These are phyloP conservation scores for Scaptomyza cyrtandrae DNA, from an alignment of 2,888 invertebrate genomes.

Conservation along the genomic window DNA sequence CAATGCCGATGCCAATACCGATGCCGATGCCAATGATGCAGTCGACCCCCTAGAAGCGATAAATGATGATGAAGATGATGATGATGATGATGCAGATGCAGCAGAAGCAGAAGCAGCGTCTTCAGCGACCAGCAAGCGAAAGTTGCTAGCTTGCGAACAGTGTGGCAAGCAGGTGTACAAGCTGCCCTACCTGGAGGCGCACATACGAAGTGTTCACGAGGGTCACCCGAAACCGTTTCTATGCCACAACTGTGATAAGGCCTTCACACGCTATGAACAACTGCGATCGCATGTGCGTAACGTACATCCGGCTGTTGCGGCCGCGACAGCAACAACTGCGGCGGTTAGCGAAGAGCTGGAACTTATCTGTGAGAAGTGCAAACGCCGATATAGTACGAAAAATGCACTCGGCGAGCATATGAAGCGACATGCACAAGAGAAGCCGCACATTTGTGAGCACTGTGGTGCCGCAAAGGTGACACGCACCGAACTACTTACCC, in stretches of 20 bases:
- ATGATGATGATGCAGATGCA: slow-evolving; percentile 18
- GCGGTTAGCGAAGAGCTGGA: slow-evolving; percentile 30
- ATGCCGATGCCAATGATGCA: slow-evolving; percentile 4
- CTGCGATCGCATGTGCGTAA: slow-evolving; percentile 72
- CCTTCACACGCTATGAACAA: slow-evolving; percentile 76
- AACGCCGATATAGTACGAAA: slow-evolving; percentile 79
- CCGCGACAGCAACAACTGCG: slow-evolving; percentile 4
- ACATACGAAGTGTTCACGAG: slow-evolving; percentile 78
- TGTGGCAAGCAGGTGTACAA: slow-evolving; percentile 81
- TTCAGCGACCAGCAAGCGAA: slow-evolving; percentile 46
- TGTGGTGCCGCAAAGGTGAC: slow-evolving; percentile 82
- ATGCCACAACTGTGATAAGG: slow-evolving; percentile 72
- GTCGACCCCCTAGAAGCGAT: slow-evolving; percentile 16
- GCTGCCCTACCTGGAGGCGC: slow-evolving; percentile 78
- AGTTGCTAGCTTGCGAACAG: slow-evolving; percentile 58
- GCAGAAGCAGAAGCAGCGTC: not conserved
- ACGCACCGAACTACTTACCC: slow-evolving; percentile 77
- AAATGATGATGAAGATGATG: slow-evolving; percentile 37
- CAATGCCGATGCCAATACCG: slow-evolving; percentile 1
- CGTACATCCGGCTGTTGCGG: slow-evolving; percentile 49
- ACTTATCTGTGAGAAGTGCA: slow-evolving; percentile 74
- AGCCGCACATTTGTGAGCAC: slow-evolving; percentile 78
- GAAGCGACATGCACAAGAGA: slow-evolving; percentile 79
- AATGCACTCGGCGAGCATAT: slow-evolving; percentile 80
- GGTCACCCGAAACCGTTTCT: slow-evolving; percentile 80